phyloP scores from a whole-genome alignment of 1,140 invertebrate genomes.

The Bilobella aurantiaca region DNA sequence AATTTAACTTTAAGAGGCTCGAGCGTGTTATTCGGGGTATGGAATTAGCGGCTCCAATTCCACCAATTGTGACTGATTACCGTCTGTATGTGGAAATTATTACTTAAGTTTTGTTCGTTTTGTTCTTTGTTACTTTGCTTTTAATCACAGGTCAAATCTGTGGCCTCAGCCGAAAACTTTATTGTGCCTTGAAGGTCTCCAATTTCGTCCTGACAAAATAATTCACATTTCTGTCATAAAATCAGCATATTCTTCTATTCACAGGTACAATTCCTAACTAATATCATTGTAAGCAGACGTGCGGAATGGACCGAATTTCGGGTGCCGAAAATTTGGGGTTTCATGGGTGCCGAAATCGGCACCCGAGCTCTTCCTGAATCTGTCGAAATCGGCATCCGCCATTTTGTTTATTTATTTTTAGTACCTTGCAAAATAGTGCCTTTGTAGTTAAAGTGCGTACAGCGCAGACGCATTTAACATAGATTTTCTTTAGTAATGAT shows the following conservation, averaged over 20 bases:
- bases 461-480: no score
- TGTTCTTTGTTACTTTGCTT: background rate
- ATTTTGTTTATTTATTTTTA: no score
- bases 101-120: background rate
- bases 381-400: no score
- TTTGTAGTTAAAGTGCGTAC: no score
- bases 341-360: no score
- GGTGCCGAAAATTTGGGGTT: no score
- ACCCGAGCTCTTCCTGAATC: no score
- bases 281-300: no score
- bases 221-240: conserved; percentile 44
- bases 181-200: conserved; percentile 44
- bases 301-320: no score
- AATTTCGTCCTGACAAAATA: conserved; percentile 41
- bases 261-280: conserved; percentile 47
- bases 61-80: conserved; percentile 42
- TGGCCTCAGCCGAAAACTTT: conserved; percentile 55
- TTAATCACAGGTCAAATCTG: conserved; percentile 34
- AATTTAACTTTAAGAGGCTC: conserved; percentile 19
- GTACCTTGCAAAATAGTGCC: no score
- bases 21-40: conserved; percentile 29
- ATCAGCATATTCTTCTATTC: conserved; percentile 41
- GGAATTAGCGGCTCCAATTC: conserved; percentile 37
- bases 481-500: no score
- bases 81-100: conserved; percentile 42